These are phyloP conservation scores for Acromyrmex charruanus DNA, from an alignment of 1,140 invertebrate genomes.

Conservation along the genomic window DNA sequence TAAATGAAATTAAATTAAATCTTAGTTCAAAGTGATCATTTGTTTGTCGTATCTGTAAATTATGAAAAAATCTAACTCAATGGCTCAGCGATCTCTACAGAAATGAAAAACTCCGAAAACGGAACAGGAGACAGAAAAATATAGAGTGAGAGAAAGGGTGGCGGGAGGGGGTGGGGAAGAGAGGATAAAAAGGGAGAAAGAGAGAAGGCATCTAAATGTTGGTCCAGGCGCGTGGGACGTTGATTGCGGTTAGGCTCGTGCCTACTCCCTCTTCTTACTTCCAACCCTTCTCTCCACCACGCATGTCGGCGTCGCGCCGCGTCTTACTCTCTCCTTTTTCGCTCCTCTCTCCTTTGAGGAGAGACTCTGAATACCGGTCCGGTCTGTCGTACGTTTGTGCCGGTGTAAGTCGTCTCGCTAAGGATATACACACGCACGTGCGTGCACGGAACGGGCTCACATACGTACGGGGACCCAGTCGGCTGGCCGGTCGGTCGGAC, in stretches of 20 bases:
- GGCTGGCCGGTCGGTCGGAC: neutral
- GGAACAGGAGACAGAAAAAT: conserved; percentile 31
- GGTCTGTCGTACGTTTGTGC: conserved; percentile 77
- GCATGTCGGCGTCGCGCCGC: conserved; percentile 29
- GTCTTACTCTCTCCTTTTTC: conserved; percentile 49
- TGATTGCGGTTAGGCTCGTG: conserved; percentile 85
- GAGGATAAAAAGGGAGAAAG: conserved; percentile 61
- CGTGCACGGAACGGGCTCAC: conserved; percentile 59
- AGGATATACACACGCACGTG: conserved; percentile 54
- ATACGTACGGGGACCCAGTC: conserved; percentile 7
- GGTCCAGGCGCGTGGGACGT: conserved; percentile 82
- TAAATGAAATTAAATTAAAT: no score
- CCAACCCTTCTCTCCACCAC: conserved; percentile 22
- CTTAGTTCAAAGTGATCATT: neutral
- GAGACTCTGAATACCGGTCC: conserved; percentile 84
- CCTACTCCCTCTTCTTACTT: conserved; percentile 78
- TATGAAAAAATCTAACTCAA: conserved; percentile 8
- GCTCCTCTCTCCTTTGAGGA: conserved; percentile 67
- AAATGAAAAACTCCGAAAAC: conserved; percentile 35
- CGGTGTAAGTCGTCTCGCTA: conserved; percentile 68
- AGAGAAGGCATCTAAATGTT: conserved; percentile 78
- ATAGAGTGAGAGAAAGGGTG: conserved; percentile 8
- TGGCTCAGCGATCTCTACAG: neutral
- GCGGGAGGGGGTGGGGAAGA: neutral
- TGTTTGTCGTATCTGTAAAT: neutral